A percentile compares a stretch with the other conserved stretches of the same genome.
These are phyloP conservation scores for Phalacrocorax pelagicus DNA, from an alignment of 2,113 vertebrate species.

Conservation along the genomic window DNA sequence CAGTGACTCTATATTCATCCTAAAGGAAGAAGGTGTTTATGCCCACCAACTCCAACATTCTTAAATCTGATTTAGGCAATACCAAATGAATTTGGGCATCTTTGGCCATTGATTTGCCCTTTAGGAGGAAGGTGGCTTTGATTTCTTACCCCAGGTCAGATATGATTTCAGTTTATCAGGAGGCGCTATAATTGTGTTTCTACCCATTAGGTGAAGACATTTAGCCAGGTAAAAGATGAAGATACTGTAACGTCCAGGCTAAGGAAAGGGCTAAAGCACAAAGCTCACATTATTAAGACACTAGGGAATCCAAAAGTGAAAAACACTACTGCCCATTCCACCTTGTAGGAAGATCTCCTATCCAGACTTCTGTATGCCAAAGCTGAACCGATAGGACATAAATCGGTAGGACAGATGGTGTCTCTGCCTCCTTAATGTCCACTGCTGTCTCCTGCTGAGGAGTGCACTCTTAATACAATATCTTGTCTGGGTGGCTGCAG, in stretches of 20 bases:
- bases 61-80: not conserved
- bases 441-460: not conserved
- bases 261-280: not conserved
- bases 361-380: not conserved
- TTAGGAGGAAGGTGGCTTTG: not conserved
- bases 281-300: not conserved
- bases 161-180: not conserved
- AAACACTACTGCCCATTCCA: not conserved
- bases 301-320: not conserved
- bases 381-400: not conserved
- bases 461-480: not conserved
- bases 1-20: not conserved
- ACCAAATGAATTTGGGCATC: not conserved
- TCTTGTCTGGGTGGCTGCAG: not conserved
- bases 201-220: not conserved
- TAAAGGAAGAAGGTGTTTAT: not conserved
- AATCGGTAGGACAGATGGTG: not conserved
- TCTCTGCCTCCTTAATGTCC: not conserved
- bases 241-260: not conserved
- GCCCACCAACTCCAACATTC: not conserved
- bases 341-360: not conserved
- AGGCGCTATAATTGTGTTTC: not conserved
- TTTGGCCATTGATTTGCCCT: not conserved
- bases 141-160: not conserved
- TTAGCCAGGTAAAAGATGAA: not conserved